phyloP scores from a whole-genome alignment of 2,888 invertebrate species.

The Quadroppia sp. region DNA sequence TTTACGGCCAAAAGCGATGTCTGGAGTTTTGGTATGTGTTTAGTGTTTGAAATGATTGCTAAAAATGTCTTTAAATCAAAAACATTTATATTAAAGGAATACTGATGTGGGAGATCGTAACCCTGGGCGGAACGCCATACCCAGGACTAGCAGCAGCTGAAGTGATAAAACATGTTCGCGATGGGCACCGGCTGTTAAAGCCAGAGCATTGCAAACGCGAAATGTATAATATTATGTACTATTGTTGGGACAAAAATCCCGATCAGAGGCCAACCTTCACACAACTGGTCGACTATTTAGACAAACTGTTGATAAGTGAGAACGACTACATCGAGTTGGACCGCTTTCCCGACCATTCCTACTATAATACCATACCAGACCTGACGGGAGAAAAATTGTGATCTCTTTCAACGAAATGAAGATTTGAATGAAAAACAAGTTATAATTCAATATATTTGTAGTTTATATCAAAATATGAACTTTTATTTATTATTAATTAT shows the following conservation, averaged over 20 bases:
- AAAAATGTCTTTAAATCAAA: not conserved
- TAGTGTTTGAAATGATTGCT: not conserved
- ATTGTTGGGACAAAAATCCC: conserved; percentile 86
- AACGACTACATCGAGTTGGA: conserved; percentile 90
- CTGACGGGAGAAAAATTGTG: conserved; percentile 48
- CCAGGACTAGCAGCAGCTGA: conserved; percentile 87
- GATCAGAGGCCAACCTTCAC: conserved; percentile 76
- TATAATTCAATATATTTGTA: not conserved
- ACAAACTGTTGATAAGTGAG: conserved; percentile 77
- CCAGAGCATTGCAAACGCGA: conserved; percentile 90
- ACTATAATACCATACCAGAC: conserved; percentile 55
- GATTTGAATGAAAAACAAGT: not conserved
- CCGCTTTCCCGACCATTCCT: conserved; percentile 85
- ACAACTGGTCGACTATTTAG: conserved; percentile 74
- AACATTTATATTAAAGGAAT: conserved; percentile 55
- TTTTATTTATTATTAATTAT: conserved; percentile 14
- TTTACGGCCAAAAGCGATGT: conserved; percentile 91
- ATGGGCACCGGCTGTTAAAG: conserved; percentile 83
- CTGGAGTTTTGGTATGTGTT: conserved; percentile 75
- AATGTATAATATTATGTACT: conserved; percentile 85
- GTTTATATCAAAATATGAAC: not conserved
- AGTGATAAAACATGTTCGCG: conserved; percentile 79
- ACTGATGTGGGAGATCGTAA: conserved; percentile 91
- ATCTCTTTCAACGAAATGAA: conserved; percentile 24
- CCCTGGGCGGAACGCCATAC: conserved; percentile 86